Base-by-base conservation (phyloP, 1,140 invertebrate genomes). In the Penaeus japonicus region DNA sequence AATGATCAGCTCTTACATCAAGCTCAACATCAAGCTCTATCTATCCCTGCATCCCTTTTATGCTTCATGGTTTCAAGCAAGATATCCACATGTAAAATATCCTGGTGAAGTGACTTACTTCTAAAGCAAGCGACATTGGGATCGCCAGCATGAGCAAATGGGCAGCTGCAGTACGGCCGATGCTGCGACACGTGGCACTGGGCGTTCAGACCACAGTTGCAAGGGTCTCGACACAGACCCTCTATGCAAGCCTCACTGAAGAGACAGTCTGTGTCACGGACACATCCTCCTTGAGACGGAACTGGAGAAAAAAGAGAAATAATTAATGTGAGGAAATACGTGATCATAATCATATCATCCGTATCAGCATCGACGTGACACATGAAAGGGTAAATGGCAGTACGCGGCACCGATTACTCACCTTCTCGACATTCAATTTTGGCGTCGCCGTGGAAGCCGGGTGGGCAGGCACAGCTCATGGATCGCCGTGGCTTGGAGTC, bases 181-280 rank as follows among this genome's bases (percentile, higher is more conserved):
- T 91, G 91, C 32, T 89, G 88, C 1, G 87, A 59, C 15, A 91
- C 87, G 65, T 90, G 81, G 75, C 91, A 91, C n/a, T 85, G 70
- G 5, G 91, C 90, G 84, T 91, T 91, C 59, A 82, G 47, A 59
- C 91, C 91, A 87, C 91, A 91, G 12, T 94, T 92, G 91, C 97
- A 98, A 5, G 96, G 96, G 92, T 96, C 95, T 27, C 96, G 94
- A 91, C 96, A 97, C 55, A 93, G 35, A 85, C 90, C n/a, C 89
- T 90, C 81, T 78, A 96, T 92, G 90, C 97, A 98, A 1, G 95
- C 94, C 91, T 96, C 95, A 65, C 94, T 95, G 82, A 94, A 93
- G 39, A 94, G 92, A 91, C 97, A 98, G 78, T 97, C 95, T 35
- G 94, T 93, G 91, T 96, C 94, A 24, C 80, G 81, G 15, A 73